Percentiles rank a stretch among this genome's conserved stretches.
Conservation (phyloP, 2,888 invertebrate genomes). For the Drosophila sordidapex region DNA sequence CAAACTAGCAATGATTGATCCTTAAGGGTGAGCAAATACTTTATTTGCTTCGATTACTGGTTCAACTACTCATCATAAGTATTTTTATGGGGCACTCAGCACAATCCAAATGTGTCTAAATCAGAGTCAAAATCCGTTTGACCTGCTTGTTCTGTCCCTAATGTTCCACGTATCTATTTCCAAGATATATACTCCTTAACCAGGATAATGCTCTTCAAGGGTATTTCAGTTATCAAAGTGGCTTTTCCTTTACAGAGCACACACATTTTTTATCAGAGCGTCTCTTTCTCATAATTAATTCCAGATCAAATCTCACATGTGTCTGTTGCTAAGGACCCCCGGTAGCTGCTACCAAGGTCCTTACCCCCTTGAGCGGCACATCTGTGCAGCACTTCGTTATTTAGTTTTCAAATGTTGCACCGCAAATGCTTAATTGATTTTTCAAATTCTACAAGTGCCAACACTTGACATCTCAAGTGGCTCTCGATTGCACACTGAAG, state of each 20-base stretch:
- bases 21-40: not conserved
- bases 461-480: slow-evolving; percentile 53
- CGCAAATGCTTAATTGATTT: slow-evolving; percentile 47
- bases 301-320: slow-evolving; percentile 23
- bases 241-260: not conserved
- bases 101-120: not conserved
- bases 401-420: slow-evolving; percentile 7
- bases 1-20: not conserved
- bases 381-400: not conserved
- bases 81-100: not conserved
- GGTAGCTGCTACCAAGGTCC: slow-evolving; percentile 9
- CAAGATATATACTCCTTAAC: not conserved
- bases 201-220: not conserved
- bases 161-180: not conserved
- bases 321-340: slow-evolving; percentile 13
- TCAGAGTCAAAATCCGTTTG: not conserved
- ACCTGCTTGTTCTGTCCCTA: not conserved
- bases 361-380: slow-evolving; percentile 24
- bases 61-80: not conserved
- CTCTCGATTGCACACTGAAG: slow-evolving; percentile 4
- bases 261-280: not conserved
- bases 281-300: slow-evolving; percentile 18
- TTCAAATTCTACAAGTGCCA: slow-evolving; percentile 45
- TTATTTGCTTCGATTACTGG: not conserved
- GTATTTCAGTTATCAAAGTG: not conserved